phyloP scores from a whole-genome alignment of 2,797 vertebrate genomes.

The Columba guinea region DNA sequence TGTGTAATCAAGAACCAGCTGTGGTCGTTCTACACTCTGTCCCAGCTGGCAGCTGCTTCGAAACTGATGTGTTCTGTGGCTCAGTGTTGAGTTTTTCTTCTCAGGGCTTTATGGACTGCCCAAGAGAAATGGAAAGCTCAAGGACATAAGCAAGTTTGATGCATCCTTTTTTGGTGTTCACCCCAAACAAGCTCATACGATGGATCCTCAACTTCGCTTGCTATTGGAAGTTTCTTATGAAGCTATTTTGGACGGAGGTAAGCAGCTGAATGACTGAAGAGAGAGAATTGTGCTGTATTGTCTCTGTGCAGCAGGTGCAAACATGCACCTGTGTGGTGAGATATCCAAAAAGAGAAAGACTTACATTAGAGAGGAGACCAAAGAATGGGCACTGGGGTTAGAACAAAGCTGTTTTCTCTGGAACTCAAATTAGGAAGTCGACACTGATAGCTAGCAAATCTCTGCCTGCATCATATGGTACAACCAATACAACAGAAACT shows the following conservation, averaged over 20 bases:
- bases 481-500: background rate
- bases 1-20: background rate
- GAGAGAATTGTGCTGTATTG: background rate
- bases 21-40: background rate
- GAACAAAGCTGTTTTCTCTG: background rate
- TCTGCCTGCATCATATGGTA: background rate
- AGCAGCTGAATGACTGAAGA: background rate
- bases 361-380: background rate
- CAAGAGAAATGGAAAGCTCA: conserved; percentile 91
- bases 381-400: background rate
- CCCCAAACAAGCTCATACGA: conserved; percentile 95
- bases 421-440: background rate
- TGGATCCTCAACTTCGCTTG: conserved; percentile 96
- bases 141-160: conserved; percentile 93
- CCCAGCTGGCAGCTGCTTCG: background rate
- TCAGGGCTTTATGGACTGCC: conserved; percentile 93
- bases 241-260: conserved; percentile 94
- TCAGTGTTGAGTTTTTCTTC: background rate
- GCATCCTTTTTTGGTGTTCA: conserved; percentile 92
- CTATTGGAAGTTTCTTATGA: conserved; percentile 93
- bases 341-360: background rate
- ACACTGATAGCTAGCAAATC: background rate
- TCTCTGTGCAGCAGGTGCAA: background rate
- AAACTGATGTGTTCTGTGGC: background rate
- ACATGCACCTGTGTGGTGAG: background rate